Base-by-base conservation (phyloP, 1,140 invertebrate genomes). In the Muscidifurax raptorellus region DNA sequence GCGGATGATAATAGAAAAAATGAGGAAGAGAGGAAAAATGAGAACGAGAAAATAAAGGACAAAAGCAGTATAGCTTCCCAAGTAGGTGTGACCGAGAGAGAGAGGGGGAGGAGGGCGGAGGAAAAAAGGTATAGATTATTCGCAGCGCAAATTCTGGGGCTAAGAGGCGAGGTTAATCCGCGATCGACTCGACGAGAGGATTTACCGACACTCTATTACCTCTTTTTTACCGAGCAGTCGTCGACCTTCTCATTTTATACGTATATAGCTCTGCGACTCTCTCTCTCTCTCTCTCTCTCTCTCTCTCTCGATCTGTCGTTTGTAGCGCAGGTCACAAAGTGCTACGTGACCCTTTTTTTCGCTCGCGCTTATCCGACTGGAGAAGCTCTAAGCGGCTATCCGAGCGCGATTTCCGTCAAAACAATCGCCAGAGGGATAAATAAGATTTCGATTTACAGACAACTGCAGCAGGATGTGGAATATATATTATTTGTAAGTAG, bases 131-230 rank as follows among this genome's bases (percentile, higher is more conserved):
- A 66, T 59, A 71, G 27, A 59, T 59, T 59, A 59, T 32, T 80
- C 71, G 52, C n/a, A 36, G 22, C 64, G 67, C 76, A 67, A 79
- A 72, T 79, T 78, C 28, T 36, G 30, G 22, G 72, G 52, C 77
- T 84, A 84, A 83, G 82, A 86, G 82, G 82, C 36, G 66, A 86
- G 83, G 84, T 83, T 82, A 84, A 83, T 86, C 81, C 84, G 32
- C 52, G 84, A 85, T 85, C 80, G 80, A 85, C 79, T 85, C 72
- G 36, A 69, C 44, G 84, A 64, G 84, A 64, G 80, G 80, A 85
- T 85, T 85, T 82, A 82, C 84, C 80, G 84, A 82, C 84, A 82
- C 84, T 85, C 84, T 85, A 85, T 85, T 82, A 85, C 75, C 84
- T 59, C 75, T 85, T 85, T 85, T 82, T 75, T 82, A 59, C 36